Evolutionary conservation across 2,888 invertebrate species (phyloP), one percentile per base, ranked within the genome.

Genomic region (Chrysomela aeneicollis): DNA sequence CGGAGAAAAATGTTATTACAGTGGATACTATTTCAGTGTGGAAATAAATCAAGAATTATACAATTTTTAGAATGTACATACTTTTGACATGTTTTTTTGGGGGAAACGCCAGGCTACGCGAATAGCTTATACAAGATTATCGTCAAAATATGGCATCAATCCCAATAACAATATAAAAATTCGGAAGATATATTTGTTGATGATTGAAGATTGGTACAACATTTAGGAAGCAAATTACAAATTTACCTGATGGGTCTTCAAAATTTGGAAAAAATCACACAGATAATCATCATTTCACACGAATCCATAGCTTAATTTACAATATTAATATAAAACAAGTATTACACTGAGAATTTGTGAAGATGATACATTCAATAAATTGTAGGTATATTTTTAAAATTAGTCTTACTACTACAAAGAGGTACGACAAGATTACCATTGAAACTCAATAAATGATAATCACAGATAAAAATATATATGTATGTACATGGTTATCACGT

Each of bases 341-440:
- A 70, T 63, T 65, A 68, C 66, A 64, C 53, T 59, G 52, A 70
- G 54, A 66, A 46, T 68, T 63, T 63, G 55, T 60, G 61, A 59
- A 66, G 63, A 58, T 64, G 63, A 69, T 52, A 70, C 68, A 71
- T 67, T 66, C 63, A 68, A 52, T 57, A 62, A 67, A 65, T 57
- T 8, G 42, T 42, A 42, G 35, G 35, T 42, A 42, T 61, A 60
- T 57, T 62, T 64, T 57, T 9, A 46, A 59, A 69, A 66, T 63
- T 55, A 59, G 17, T 63, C 58, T 66, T 63, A 69, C 61, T 59
- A 52, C 66, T 76, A 75, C 73, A 74, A 74, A 71, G 66, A 69
- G 64, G 67, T 67, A 67, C 69, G 64, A 69, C 63, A 67, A 67
- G 74, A 72, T 73, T 74, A 74, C 71, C 73, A 71, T 69, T 70